These are phyloP conservation scores for Charanyca ferruginea DNA, from an alignment of 2,888 invertebrate species.

Conservation along the genomic window DNA sequence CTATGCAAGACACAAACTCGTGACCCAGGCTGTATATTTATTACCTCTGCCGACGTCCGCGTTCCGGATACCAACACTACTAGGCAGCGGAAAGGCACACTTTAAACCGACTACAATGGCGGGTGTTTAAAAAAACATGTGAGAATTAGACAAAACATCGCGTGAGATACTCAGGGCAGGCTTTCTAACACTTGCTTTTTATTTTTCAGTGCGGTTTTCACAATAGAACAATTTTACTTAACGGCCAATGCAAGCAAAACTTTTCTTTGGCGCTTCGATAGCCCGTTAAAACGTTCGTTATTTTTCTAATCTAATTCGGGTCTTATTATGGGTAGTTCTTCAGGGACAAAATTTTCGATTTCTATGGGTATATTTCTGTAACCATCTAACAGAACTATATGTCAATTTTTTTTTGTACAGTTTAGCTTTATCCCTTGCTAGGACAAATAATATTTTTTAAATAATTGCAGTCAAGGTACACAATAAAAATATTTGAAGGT, in stretches of 20 bases:
- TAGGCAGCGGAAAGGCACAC: conserved; percentile 57
- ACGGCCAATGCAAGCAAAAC: neutral
- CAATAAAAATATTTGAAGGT: no score
- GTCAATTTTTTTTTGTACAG: no score
- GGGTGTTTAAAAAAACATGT: conserved; percentile 44
- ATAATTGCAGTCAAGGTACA: no score
- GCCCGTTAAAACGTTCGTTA: neutral
- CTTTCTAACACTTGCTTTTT: conserved; percentile 23
- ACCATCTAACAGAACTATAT: no score
- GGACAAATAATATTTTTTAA: no score
- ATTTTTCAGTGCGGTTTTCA: conserved; percentile 1
- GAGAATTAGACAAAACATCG: conserved; percentile 56
- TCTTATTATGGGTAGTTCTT: no score
- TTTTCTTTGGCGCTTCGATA: no score
- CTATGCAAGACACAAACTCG: conserved; percentile 56
- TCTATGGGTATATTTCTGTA: no score
- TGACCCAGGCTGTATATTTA: conserved; percentile 53
- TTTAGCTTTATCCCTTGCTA: no score
- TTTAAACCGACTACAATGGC: conserved; percentile 51
- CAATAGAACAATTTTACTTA: neutral
- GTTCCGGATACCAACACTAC: conserved; percentile 60
- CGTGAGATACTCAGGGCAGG: conserved; percentile 20
- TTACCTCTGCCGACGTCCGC: conserved; percentile 49
- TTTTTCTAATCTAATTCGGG: conserved; percentile 1
- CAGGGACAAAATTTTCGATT: no score